Evolutionary conservation across 2,113 vertebrate species (phyloP), one percentile per base, ranked within the genome.

Genomic region (Dissostichus mawsoni): DNA sequence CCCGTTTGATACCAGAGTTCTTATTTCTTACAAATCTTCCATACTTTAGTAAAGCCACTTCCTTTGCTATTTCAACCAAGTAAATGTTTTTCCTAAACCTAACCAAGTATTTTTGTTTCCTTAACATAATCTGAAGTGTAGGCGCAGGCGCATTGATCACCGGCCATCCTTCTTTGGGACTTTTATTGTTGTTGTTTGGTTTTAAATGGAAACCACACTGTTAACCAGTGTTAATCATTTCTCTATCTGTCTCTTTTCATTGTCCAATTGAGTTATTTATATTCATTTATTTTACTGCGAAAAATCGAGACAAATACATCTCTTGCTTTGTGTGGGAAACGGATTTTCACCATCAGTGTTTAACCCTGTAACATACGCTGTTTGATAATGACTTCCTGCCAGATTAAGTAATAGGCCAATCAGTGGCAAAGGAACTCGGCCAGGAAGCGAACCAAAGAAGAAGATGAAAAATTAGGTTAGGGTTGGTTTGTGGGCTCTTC

Each of bases 401-500:
- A 25, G 48, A 88, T 90, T 88, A 87, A 83, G 85, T 87, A 92
- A 91, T 82, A 23, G 69, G 78, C 84, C 90, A 91, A 94, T 94
- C 91, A 93, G 87, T 68, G 80, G 80, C 50, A n/a, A 61, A 45
- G 81, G 90, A 91, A 82, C 45, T 20, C 5, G 23, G 82, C 87
- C 84, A 90, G 87, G 53, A 80, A 66, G 55, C 68, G 69, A 81
- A 83, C 50, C 56, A 74, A 76, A 58, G 58, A 75, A 62, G 56
- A 75, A 65, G 71, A 77, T 82, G 72, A 88, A 69, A 58, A 72
- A 67, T 71, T 74, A 44, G 72, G 61, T 87, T 57, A 53, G 52
- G 62, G 63, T 74, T 45, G 68, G 74, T 78, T 81, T 86, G 80
- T 66, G 82, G 74, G 66, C 64, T 77, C 56, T 64, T 85, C 71